Evolutionary conservation across 2,888 invertebrate genomes (phyloP), one percentile per base, ranked within the genome.

Genomic region (Drosophila infuscata): DNA sequence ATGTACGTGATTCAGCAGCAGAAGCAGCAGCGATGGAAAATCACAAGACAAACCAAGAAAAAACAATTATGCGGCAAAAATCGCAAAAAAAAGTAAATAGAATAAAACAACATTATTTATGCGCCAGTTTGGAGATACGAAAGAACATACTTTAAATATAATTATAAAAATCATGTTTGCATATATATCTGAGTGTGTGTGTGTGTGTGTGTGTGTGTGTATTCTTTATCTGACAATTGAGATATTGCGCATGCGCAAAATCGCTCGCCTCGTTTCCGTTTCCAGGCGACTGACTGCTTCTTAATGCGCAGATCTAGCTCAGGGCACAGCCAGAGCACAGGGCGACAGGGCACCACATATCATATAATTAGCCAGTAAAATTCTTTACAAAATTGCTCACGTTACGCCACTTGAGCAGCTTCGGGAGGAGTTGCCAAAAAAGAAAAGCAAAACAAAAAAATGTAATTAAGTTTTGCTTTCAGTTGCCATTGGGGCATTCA

Each of bases 241-340:
- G 86, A 80, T 76, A 78, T 74, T 74, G 86, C 79, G 86, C 86
- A 89, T 88, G 90, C 83, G 88, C 84, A 72, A 70, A 74, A 62
- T 79, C 71, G 70, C 30, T 59, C 57, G 70, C 70, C 70, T 63
- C 74, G 70, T 72, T 87, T 87, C 90, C 89, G 90, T 81, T 85
- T 85, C 70, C 76, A 80, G 69, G 56, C 74, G 79, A 59, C 57
- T 57, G 57, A 57, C 57, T 79, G 74, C 52, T 58, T 63, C 54
- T 64, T 53, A 79, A 77, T 81, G 84, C 80, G 52, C 67, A 71
- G 38, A 61, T 70, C 67, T 71, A 49, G 69, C 70, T 56, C 52
- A 30, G 43, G 30, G 78, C 70, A 68, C 74, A 76, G 49, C 43
- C 57, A n/a, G 48, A 74, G 52, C 65, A 74, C 30, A 36, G 17